These are phyloP conservation scores for Aphodius sticticus DNA, from an alignment of 2,888 invertebrate genomes.

Conservation along the genomic window DNA sequence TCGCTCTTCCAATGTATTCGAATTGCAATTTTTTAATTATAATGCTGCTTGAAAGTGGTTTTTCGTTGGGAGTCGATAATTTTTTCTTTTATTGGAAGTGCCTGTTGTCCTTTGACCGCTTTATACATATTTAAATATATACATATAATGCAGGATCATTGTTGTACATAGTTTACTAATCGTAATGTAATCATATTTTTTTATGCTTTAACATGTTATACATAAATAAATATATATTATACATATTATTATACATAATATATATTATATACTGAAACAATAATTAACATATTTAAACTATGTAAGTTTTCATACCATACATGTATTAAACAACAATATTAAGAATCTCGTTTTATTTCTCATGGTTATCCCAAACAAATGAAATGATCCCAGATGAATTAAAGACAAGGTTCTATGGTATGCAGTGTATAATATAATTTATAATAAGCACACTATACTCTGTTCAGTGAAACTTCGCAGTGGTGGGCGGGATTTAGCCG, in stretches of 20 bases:
- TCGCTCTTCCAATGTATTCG: conserved; percentile 41
- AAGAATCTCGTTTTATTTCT: conserved; percentile 31
- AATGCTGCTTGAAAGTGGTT: conserved; percentile 38
- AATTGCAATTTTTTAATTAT: conserved; percentile 36
- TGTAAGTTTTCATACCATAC: conserved; percentile 46
- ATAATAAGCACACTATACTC: no score
- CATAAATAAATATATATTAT: conserved; percentile 10
- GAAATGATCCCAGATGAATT: background rate
- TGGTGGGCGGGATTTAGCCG: no score
- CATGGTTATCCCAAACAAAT: no score
- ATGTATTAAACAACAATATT: conserved; percentile 41
- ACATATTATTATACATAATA: background rate
- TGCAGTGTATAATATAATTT: no score
- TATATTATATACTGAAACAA: conserved; percentile 15
- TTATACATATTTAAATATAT: background rate
- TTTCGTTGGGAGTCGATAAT: background rate
- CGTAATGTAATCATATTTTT: conserved; percentile 45
- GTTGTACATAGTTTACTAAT: conserved; percentile 44
- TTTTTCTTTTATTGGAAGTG: conserved; percentile 40
- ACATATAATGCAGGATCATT: conserved; percentile 32
- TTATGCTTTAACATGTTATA: conserved; percentile 46
- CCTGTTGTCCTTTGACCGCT: conserved; percentile 35
- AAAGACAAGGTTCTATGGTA: no score
- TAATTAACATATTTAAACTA: conserved; percentile 43
- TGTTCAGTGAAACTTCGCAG: no score